A percentile compares a stretch with the other conserved stretches of the same genome.
Evolutionary conservation across 1,140 invertebrate genomes (phyloP).

Genomic region (Tetramorium simillimum): DNA sequence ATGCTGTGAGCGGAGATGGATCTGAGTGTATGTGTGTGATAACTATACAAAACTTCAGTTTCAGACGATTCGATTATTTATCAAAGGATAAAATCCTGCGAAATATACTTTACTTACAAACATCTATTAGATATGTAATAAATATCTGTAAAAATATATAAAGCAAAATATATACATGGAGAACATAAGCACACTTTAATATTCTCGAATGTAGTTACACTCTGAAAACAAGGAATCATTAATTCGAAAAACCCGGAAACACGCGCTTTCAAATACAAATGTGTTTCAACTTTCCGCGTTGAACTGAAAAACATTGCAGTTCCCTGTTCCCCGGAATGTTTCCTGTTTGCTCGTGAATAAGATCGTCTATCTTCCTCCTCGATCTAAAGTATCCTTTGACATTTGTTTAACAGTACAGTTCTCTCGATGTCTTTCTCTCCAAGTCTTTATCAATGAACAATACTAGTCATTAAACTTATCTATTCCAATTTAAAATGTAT

Average conservation of each 20-base stretch:
- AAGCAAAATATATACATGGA: neutral
- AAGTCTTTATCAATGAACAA: slow-evolving; percentile 2
- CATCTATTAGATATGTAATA: neutral
- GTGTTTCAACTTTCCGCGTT: neutral
- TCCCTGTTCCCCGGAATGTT: neutral
- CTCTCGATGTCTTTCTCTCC: neutral
- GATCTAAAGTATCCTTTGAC: neutral
- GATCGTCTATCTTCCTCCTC: slow-evolving; percentile 1
- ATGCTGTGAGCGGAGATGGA: neutral
- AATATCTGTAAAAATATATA: neutral
- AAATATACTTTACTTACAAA: neutral
- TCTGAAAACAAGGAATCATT: neutral
- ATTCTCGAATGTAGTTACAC: neutral
- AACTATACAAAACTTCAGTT: neutral
- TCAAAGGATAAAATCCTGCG: neutral
- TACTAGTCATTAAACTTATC: slow-evolving; percentile 1
- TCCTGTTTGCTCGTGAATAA: neutral
- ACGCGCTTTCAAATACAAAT: neutral
- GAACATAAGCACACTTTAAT: neutral
- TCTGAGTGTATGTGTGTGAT: neutral
- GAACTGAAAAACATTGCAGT: neutral
- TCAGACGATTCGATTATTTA: neutral
- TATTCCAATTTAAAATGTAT: neutral
- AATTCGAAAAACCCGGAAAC: neutral
- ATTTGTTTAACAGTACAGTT: slow-evolving; percentile 4